Evolutionary conservation across 2,888 invertebrate species (phyloP), one percentile per base, ranked within the genome.

Genomic region (Hirtodrosophila duncani): DNA sequence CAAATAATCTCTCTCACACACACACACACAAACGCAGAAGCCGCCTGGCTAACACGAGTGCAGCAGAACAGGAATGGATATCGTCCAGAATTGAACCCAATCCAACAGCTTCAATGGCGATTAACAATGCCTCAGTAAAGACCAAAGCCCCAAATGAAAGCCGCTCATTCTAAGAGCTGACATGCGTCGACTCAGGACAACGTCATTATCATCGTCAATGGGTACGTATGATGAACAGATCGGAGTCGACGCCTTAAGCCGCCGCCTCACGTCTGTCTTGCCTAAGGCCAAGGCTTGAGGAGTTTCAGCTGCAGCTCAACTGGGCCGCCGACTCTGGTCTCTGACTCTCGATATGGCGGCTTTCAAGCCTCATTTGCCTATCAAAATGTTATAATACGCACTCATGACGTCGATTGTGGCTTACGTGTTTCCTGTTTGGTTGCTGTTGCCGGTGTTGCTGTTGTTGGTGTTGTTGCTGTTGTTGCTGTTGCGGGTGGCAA

Each of bases 351-450:
- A n/a, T 44, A 33, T 53, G 51, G 57, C 59, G 67, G 67, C 78
- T 64, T 71, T 66, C 62, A 68, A 64, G 77, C 68, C 68, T 67
- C 75, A 79, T 82, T 82, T 82, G 68, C 71, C 77, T 75, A 83
- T 78, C 75, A 65, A 67, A 68, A 53, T 66, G 70, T 77, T 74
- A 78, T 75, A 80, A 78, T 63, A 67, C 67, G 64, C 61, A 62
- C 69, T 77, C 64, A 66, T 65, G 66, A 63, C 62, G 63, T 67
- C 66, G 62, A 68, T 55, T 26, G 24, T 36, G 43, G 24, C 24
- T 65, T 72, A 79, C 75, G 80, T 78, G 78, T 78, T 78, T 74
- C 78, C 78, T 64, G 77, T 63, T 31, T 48, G 21, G 41, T 52
- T 33, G 29, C 31, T 23, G 23, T 31, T 30, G 14, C 20, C 14